Conservation (phyloP, 2,797 vertebrate species). For the Anabacerthia variegaticeps region DNA sequence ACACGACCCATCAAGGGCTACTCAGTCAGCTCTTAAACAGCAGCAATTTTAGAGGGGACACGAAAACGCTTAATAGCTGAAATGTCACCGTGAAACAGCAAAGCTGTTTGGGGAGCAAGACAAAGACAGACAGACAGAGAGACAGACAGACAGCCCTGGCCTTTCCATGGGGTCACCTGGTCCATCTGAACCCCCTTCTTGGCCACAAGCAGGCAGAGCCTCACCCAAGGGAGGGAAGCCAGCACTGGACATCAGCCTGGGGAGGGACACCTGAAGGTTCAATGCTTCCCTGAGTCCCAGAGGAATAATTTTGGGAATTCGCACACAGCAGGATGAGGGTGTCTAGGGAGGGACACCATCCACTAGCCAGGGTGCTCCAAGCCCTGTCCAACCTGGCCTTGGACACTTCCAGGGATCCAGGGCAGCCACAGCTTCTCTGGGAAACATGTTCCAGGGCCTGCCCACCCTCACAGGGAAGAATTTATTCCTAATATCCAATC, state of each 20-base stretch:
- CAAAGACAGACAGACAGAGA: background rate
- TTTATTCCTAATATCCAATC: background rate
- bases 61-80: background rate
- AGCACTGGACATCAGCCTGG: background rate
- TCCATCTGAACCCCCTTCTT: background rate
- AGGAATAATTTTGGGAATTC: background rate
- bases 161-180: background rate
- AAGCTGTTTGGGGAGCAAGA: background rate
- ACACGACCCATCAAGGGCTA: background rate
- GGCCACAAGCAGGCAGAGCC: background rate
- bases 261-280: background rate
- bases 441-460: background rate
- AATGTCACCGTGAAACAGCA: background rate
- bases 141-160: accelerated
- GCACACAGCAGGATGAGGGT: accelerated
- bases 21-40: background rate
- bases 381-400: accelerated
- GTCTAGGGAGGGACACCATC: background rate
- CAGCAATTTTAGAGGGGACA: background rate
- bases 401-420: background rate
- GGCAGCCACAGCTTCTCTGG: background rate
- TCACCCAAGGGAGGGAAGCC: background rate
- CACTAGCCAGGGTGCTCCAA: accelerated
- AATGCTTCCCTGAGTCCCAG: accelerated
- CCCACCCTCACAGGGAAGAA: accelerated